Percentiles rank a stretch among this genome's conserved stretches.
Conservation (phyloP, 2,888 invertebrate species). For the Tetragonula carbonaria region DNA sequence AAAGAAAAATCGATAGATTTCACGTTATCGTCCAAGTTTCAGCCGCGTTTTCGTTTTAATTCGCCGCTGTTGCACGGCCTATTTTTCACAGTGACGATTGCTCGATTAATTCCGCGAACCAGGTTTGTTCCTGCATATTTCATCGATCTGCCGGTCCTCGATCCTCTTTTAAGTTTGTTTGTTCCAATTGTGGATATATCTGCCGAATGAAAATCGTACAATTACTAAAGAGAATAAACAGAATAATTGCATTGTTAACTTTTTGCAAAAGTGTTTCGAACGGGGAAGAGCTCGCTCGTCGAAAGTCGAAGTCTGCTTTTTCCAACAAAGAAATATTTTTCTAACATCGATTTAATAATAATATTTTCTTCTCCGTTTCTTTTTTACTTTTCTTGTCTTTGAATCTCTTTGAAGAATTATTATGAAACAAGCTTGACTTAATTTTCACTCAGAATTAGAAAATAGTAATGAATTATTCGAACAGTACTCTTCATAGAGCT, state of each 20-base stretch:
- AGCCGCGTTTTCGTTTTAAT: slow-evolving; percentile 31
- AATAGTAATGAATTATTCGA: too few relatives aligned
- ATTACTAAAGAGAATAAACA: background rate
- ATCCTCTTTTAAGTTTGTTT: background rate
- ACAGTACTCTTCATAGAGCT: too few relatives aligned
- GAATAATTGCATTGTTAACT: background rate
- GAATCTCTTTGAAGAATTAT: too few relatives aligned
- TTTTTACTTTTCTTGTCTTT: too few relatives aligned
- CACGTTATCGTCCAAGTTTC: slow-evolving; percentile 24
- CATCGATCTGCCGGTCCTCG: slow-evolving; percentile 6
- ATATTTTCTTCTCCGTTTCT: too few relatives aligned
- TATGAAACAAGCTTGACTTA: too few relatives aligned
- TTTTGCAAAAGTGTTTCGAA: background rate
- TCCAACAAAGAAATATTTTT: too few relatives aligned
- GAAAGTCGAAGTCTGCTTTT: background rate
- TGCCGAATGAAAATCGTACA: background rate
- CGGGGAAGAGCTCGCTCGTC: too few relatives aligned
- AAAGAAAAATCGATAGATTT: slow-evolving; percentile 19
- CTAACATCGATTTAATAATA: too few relatives aligned
- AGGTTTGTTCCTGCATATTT: slow-evolving; percentile 18
- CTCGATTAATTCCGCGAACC: background rate
- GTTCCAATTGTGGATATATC: background rate
- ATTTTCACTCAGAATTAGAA: too few relatives aligned
- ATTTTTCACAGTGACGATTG: slow-evolving; percentile 25
- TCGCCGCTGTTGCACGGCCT: background rate